Percentiles rank a stretch among this genome's conserved stretches.
phyloP scores from a whole-genome alignment of 2,113 vertebrate species.

The Rafetus swinhoei region DNA sequence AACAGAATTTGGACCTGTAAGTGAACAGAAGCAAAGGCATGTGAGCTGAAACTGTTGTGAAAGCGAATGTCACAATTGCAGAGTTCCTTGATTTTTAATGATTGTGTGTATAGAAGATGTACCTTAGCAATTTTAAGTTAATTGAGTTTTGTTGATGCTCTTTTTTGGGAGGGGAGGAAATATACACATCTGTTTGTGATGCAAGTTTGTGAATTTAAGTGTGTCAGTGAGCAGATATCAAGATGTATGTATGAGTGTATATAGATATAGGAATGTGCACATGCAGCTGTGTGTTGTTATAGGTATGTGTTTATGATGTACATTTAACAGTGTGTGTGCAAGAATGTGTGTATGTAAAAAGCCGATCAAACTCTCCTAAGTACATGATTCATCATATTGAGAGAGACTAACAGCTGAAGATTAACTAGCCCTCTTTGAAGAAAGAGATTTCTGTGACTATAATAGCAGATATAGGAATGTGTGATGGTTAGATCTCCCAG shows the following conservation, averaged over 20 bases:
- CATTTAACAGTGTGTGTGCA: neutral
- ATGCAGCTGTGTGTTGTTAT: neutral
- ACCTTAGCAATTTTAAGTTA: neutral
- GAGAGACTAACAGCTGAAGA: neutral
- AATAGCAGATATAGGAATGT: neutral
- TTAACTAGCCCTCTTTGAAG: neutral
- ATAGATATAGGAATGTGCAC: neutral
- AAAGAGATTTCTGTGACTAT: neutral
- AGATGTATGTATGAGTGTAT: neutral
- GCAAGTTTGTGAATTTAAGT: neutral
- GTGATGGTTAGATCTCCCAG: neutral
- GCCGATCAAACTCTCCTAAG: neutral
- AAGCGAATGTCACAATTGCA: neutral
- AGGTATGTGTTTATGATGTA: neutral
- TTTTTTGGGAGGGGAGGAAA: neutral
- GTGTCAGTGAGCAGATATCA: fast-evolving
- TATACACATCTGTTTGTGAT: neutral
- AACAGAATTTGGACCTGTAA: neutral
- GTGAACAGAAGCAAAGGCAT: neutral
- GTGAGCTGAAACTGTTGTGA: neutral
- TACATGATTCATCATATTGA: neutral
- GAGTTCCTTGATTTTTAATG: neutral
- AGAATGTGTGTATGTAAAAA: neutral
- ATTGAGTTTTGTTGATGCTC: neutral
- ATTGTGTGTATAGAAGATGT: neutral